These are phyloP conservation scores for Petromus typicus DNA, from an alignment of 2,113 vertebrate species.

Conservation along the genomic window DNA sequence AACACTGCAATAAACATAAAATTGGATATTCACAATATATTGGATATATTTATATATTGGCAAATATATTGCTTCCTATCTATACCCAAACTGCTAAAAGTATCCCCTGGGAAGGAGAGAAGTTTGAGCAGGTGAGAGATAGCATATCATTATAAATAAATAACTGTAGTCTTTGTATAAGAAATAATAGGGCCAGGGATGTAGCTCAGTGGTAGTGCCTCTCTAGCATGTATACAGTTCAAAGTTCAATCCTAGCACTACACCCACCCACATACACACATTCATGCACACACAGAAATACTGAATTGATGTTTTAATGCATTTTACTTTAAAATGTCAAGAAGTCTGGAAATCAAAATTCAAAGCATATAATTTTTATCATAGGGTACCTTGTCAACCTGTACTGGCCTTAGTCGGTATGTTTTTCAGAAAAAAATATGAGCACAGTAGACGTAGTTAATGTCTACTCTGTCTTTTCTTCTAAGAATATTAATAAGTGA, in stretches of 20 bases:
- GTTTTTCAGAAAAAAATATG: neutral
- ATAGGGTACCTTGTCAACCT: neutral
- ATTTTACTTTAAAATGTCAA: conserved; percentile 43
- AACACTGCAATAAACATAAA: neutral
- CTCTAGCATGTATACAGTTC: neutral
- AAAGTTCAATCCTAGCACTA: neutral
- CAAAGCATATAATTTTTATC: conserved; percentile 43
- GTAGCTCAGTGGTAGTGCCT: neutral
- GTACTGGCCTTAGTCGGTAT: neutral
- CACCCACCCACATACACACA: neutral
- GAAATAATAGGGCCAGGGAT: neutral
- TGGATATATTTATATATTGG: neutral
- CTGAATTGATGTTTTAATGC: conserved; percentile 24
- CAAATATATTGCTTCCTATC: neutral
- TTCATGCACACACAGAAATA: neutral
- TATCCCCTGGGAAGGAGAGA: neutral
- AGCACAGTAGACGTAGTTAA: neutral
- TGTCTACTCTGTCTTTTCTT: neutral
- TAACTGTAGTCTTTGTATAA: neutral
- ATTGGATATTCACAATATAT: neutral
- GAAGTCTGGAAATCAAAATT: conserved; percentile 51
- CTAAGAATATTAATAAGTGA: neutral
- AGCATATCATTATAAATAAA: neutral
- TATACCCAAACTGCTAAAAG: conserved; percentile 18
- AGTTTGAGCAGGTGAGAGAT: neutral